phyloP scores from a whole-genome alignment of 1,140 invertebrate genomes.

The Bilobella aurantiaca region DNA sequence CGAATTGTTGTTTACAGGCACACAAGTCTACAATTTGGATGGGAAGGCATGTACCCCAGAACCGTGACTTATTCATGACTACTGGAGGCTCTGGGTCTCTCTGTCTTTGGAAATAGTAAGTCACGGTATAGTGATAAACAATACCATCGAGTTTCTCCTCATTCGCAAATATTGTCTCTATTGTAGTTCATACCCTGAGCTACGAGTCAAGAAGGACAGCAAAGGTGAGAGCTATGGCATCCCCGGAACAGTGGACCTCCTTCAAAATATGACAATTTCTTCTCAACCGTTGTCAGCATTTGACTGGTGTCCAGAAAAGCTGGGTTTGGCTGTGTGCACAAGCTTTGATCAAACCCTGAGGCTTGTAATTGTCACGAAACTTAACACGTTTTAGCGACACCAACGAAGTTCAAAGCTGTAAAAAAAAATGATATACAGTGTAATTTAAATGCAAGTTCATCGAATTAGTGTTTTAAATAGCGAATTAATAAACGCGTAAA shows the following conservation, averaged over 20 bases:
- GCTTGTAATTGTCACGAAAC: constrained; percentile 77
- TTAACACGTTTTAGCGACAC: constrained; percentile 60
- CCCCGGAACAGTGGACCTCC: constrained; percentile 56
- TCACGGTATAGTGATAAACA: too few species aligned
- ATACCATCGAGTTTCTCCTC: too few species aligned
- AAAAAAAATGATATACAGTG: background rate
- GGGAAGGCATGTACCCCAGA: constrained; percentile 79
- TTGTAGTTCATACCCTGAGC: constrained; percentile 81
- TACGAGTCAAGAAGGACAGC: constrained; percentile 53
- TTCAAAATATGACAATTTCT: constrained; percentile 70
- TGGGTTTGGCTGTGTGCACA: constrained; percentile 73
- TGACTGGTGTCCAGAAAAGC: constrained; percentile 84
- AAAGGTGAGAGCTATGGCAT: constrained; percentile 63
- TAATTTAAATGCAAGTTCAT: too few species aligned
- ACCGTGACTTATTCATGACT: constrained; percentile 86
- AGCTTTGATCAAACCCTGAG: constrained; percentile 84
- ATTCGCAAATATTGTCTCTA: too few species aligned
- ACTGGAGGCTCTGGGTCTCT: constrained; percentile 77
- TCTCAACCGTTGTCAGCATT: constrained; percentile 80
- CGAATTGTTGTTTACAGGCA: constrained; percentile 48
- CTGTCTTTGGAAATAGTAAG: constrained; percentile 90
- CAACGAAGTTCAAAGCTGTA: too few species aligned
- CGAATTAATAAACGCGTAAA: too few species aligned
- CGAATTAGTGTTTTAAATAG: too few species aligned
- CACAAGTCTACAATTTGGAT: constrained; percentile 79